Evolutionary conservation across 2,888 invertebrate genomes (phyloP).

Genomic region (Perdita meconis): DNA sequence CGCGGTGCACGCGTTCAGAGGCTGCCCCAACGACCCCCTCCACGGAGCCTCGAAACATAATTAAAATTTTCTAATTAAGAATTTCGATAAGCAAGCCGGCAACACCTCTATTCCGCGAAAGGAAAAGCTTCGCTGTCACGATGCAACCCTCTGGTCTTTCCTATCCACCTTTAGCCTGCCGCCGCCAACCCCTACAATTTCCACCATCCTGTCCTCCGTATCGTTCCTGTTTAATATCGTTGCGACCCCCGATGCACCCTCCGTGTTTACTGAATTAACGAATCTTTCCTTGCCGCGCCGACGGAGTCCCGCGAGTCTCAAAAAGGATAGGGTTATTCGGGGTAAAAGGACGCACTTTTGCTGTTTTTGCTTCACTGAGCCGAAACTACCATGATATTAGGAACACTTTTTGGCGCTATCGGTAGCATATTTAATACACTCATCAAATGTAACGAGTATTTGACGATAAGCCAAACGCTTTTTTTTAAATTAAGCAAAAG

Average conservation of each 20-base stretch:
- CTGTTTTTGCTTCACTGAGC: no score
- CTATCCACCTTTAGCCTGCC: conserved; percentile 17
- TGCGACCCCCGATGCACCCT: conserved; percentile 34
- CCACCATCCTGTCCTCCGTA: conserved; percentile 20
- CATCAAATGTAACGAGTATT: no score
- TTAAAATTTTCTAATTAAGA: conserved; percentile 85
- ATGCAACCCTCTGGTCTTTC: conserved; percentile 37
- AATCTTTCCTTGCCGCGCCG: conserved; percentile 35
- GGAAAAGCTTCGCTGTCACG: conserved; percentile 57
- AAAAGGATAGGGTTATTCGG: no score
- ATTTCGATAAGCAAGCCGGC: conserved; percentile 81
- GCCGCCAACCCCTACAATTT: conserved; percentile 26
- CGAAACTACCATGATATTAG: no score
- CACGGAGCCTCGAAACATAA: conserved; percentile 81
- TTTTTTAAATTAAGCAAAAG: no score
- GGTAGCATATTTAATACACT: no score
- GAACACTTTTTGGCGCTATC: no score
- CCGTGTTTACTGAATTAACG: conserved; percentile 64
- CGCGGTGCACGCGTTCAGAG: conserved; percentile 3
- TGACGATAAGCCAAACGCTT: no score
- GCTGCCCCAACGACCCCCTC: neutral
- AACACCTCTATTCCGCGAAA: conserved; percentile 44
- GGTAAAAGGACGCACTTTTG: no score
- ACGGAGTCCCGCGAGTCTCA: neutral
- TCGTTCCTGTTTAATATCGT: conserved; percentile 56